Base-by-base conservation (phyloP, 2,797 vertebrate species). In the Pseudomugil tenellus region DNA sequence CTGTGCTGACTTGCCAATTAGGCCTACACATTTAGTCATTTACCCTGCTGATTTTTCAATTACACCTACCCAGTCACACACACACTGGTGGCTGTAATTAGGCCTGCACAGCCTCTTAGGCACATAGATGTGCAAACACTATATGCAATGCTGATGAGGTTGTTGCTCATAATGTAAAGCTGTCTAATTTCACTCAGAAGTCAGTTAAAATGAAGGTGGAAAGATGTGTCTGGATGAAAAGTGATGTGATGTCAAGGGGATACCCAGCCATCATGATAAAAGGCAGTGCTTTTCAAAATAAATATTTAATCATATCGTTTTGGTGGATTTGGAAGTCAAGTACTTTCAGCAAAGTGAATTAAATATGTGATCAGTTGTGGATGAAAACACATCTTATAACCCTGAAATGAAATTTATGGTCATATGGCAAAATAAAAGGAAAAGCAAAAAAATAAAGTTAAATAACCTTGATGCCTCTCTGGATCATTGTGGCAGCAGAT, bases 1-100 rank as follows among this genome's bases (percentile, higher is more conserved):
- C 79, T 77, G 74, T n/a, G 75, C 80, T 83, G 75, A 75, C 77
- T 81, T 58, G 64, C 75, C 82, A 88, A 89, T 88, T 87, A 88
- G 71, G 61, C 62, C 66, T 60, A 73, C 70, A 75, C 74, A 75
- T 84, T 78, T 71, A 56, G 62, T 66, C 58, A 39, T 1, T 17
- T 43, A 63, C 41, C 82, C 70, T 63, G 77, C 63, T 78, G 80
- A 87, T 87, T 83, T 88, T 81, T 74, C 79, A 84, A 83, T 88
- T 87, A 86, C 80, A 80, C 79, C 76, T 76, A 69, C 74, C 62
- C 70, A 54, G 49, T n/a, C 74, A 31, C 53, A 46, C 43, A 46
- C 58, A 65, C 10, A 19, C 56, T 51, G 43, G 68, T 41, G 39
- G 58, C 60, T 73, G 43, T 74, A 84, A 89, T 84, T 74, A 84